These are phyloP conservation scores for Cassiopea andromeda DNA, from an alignment of 30 jellyfish, hydroid and myxozoan genomes.

Conservation along the genomic window DNA sequence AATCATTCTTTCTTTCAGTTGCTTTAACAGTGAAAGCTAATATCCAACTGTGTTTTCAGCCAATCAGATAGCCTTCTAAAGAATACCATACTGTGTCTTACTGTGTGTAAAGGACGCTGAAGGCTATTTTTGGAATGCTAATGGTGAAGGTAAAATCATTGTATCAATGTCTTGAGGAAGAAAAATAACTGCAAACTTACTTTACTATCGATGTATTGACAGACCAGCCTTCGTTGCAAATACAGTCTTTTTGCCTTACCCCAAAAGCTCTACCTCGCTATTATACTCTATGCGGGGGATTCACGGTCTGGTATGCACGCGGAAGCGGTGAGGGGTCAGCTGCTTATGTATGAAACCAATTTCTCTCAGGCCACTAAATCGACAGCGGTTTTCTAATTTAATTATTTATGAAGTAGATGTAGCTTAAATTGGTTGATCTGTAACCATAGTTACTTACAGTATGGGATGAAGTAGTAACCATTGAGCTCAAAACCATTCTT, in stretches of 20 bases:
- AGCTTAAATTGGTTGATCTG: background rate
- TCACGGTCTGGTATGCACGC: slow-evolving; percentile 73
- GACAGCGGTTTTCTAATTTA: slow-evolving; percentile 45
- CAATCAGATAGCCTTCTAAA: background rate
- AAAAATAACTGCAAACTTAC: background rate
- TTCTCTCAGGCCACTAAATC: slow-evolving; percentile 65
- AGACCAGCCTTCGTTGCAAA: background rate
- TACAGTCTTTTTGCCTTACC: background rate
- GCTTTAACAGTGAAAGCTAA: background rate
- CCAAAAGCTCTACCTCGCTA: background rate
- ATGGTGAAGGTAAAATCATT: background rate
- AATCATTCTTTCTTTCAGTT: background rate
- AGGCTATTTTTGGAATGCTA: background rate
- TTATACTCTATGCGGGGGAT: slow-evolving; percentile 45
- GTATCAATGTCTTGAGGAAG: background rate
- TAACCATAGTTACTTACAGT: slow-evolving; percentile 16
- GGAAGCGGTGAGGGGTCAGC: slow-evolving; percentile 71
- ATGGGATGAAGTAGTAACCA: background rate
- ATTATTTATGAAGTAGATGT: slow-evolving; percentile 23
- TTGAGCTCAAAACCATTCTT: background rate
- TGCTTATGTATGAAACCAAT: slow-evolving; percentile 3
- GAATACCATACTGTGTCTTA: slow-evolving; percentile 22
- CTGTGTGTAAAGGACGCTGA: slow-evolving; percentile 45
- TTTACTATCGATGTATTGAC: background rate
- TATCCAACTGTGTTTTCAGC: background rate